Base-by-base conservation (phyloP, 2,888 invertebrate genomes). In the Plagodis dolabraria region DNA sequence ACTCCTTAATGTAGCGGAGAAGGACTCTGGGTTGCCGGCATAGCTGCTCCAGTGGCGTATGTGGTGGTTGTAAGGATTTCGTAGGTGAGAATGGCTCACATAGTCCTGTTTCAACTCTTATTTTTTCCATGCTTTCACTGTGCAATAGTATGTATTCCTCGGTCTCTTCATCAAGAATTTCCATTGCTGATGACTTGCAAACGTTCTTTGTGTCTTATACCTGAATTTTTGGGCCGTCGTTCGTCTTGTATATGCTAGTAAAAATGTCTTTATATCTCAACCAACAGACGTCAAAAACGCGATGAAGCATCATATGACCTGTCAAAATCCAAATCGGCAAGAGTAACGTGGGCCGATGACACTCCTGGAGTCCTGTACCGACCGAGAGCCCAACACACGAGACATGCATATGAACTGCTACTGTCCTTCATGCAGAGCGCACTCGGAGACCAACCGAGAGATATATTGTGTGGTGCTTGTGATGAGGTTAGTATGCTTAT, bases 381-480 rank as follows among this genome's bases (percentile, higher is more conserved):
- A 33, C 99, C 99, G 0, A 96, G 99, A 82, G 99, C 99, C 0
- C 98, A 98, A 83, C 99, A 99, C 89, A 99, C 99, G 0, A 94
- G 98, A 44, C 98, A 99, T 81, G 99, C 99, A 0, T 99, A 99
- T 75, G 99, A 99, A 85, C 96, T 99, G 43, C 93, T 99, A 50
- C 93, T 99, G 38, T 98, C 98, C 70, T 99, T 99, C 80, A 97
- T 99, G 84, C 99, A 99, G 93, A 98, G 98, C 77, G 98, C 99
- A 0, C 93, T 99, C 0, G 99, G 99, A 0, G 99, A 99, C 92
- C 96, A 99, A 93, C 99, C 99, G 0, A 93, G 99, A 57, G 99
- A 99, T 85, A 97, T 99, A 68, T 87, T 99, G 35, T 99, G 99
- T 82, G 99, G 99, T 38, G 99, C 99, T 7, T 99, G 99, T n/a